These are phyloP conservation scores for Helarctos malayanus DNA, from an alignment of 2,797 vertebrate species.

Conservation along the genomic window DNA sequence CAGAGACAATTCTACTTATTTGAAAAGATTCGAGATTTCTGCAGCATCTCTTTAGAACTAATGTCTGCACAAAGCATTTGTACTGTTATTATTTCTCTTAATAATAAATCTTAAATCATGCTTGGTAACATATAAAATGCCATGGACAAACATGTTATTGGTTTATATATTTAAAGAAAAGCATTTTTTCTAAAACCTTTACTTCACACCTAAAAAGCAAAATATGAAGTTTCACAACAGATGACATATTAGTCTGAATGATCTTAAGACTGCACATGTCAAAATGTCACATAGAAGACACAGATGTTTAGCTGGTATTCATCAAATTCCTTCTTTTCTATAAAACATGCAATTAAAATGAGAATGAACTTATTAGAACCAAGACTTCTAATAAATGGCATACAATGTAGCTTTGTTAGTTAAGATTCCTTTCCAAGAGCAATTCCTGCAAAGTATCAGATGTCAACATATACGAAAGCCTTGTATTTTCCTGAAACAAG, in stretches of 20 bases:
- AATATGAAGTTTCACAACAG: constrained; percentile 77
- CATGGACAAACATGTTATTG: neutral
- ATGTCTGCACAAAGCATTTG: constrained; percentile 16
- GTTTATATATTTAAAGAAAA: constrained; percentile 64
- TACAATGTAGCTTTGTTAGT: constrained; percentile 78
- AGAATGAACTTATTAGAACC: constrained; percentile 75
- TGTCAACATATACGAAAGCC: constrained; percentile 76
- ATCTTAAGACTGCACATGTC: constrained; percentile 73
- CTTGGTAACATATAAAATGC: neutral
- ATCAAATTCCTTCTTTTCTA: constrained; percentile 69
- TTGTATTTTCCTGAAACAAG: constrained; percentile 72
- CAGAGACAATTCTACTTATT: constrained; percentile 38
- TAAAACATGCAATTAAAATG: constrained; percentile 62
- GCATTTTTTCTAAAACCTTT: constrained; percentile 72
- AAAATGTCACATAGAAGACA: constrained; percentile 73
- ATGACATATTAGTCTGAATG: constrained; percentile 74
- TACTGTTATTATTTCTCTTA: neutral
- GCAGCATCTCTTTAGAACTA: constrained; percentile 48
- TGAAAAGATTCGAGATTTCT: constrained; percentile 60
- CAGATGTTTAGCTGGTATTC: constrained; percentile 76
- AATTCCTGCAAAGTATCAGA: constrained; percentile 84
- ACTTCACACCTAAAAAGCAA: constrained; percentile 84
- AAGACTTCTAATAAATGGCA: constrained; percentile 79
- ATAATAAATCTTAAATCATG: neutral
- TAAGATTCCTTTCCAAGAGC: constrained; percentile 63